phyloP scores from a whole-genome alignment of 1,140 invertebrate genomes.

The Drosophila funebris region DNA sequence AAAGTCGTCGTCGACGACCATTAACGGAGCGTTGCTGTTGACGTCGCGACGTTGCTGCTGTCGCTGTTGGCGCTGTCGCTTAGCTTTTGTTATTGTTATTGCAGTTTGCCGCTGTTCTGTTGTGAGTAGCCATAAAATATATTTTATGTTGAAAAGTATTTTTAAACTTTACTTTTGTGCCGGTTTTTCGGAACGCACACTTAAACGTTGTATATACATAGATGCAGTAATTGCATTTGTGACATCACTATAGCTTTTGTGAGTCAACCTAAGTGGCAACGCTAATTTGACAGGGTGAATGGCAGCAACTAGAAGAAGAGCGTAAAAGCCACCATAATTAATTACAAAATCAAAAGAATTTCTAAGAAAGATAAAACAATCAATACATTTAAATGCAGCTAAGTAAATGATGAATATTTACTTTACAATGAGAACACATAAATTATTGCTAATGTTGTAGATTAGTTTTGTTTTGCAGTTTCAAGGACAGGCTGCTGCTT shows the following conservation, averaged over 20 bases:
- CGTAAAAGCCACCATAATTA: background rate
- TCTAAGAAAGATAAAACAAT: background rate
- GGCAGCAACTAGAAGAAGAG: background rate
- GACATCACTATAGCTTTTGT: background rate
- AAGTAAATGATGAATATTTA: background rate
- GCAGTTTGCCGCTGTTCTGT: constrained; percentile 28
- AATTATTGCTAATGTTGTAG: background rate
- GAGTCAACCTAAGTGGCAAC: background rate
- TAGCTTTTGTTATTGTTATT: constrained; percentile 40
- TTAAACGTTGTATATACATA: too few species aligned
- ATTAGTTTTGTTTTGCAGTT: constrained; percentile 1
- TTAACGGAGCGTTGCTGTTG: constrained; percentile 21
- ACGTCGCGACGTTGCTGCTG: constrained; percentile 2
- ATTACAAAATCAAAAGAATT: background rate
- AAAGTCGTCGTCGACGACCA: background rate
- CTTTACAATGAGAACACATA: background rate
- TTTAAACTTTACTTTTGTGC: constrained; percentile 51
- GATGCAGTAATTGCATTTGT: constrained; percentile 9
- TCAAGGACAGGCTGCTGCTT: constrained; percentile 14
- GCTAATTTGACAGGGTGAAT: constrained; percentile 2
- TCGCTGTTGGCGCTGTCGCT: constrained; percentile 4
- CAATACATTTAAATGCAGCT: background rate
- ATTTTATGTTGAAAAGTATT: constrained; percentile 59
- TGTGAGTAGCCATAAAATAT: constrained; percentile 50
- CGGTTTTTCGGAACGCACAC: constrained; percentile 8